A percentile compares a stretch with the other conserved stretches of the same genome.
phyloP scores from a whole-genome alignment of 30 jellyfish, hydroid and myxozoan species.

The Catostylus mosaicus region DNA sequence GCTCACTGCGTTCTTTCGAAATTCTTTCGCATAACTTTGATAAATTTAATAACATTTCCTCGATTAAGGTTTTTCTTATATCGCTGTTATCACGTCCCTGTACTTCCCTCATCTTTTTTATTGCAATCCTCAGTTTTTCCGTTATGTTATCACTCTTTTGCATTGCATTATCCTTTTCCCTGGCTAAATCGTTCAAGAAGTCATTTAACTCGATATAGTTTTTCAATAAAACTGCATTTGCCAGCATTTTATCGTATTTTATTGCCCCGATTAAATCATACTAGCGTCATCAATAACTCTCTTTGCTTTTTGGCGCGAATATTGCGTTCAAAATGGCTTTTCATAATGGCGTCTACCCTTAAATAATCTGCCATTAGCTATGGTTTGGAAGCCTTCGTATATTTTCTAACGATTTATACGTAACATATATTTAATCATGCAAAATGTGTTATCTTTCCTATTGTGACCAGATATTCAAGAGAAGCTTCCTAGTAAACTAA shows the following conservation, averaged over 20 bases:
- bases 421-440: too few species aligned
- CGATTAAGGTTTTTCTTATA: constrained; percentile 1
- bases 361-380: too few species aligned
- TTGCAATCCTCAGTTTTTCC: constrained; percentile 13
- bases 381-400: too few species aligned
- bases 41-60: background rate
- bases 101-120: background rate
- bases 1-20: background rate
- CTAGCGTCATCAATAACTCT: background rate
- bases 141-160: background rate
- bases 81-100: constrained; percentile 12
- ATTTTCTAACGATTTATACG: too few species aligned
- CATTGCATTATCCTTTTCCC: background rate
- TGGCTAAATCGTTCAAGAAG: background rate
- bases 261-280: too few species aligned
- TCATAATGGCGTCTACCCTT: constrained; percentile 37
- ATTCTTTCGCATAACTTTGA: background rate
- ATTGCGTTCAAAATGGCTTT: constrained; percentile 27
- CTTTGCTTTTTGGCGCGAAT: constrained; percentile 49
- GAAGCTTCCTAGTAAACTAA: too few species aligned
- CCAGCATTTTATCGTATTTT: background rate
- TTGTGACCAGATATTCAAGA: too few species aligned
- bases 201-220: constrained; percentile 15
- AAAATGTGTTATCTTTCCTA: too few species aligned
- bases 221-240: constrained; percentile 3